phyloP scores from a whole-genome alignment of 2,797 vertebrate genomes.

The Crocodylus rhombifer region DNA sequence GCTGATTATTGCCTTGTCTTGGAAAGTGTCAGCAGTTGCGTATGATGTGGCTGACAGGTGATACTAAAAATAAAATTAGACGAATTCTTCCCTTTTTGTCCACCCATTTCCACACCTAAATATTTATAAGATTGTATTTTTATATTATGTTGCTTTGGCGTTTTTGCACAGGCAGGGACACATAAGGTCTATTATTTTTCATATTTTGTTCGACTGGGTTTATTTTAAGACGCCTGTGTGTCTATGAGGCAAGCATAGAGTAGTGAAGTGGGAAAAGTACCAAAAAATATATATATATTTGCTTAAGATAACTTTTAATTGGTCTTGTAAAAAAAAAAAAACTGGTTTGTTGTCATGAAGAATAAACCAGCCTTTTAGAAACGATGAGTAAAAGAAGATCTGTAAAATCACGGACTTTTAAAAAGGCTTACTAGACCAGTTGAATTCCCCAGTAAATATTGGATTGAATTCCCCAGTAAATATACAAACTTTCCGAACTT shows the following conservation, averaged over 20 bases:
- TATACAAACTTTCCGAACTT: neutral
- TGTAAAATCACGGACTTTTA: slow-evolving; percentile 11
- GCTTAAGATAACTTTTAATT: neutral
- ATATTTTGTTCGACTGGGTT: neutral
- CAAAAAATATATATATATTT: slow-evolving; percentile 10
- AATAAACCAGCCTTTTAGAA: slow-evolving; percentile 18
- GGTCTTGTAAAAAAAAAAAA: slow-evolving; percentile 11
- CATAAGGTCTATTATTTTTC: neutral
- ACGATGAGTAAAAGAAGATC: neutral
- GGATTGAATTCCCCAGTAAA: neutral
- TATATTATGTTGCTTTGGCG: neutral
- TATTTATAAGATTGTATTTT: neutral
- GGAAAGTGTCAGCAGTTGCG: neutral
- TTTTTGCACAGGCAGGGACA: neutral
- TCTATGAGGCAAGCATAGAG: neutral
- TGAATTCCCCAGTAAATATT: neutral
- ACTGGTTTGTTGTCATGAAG: neutral
- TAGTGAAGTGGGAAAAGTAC: neutral
- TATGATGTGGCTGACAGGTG: neutral
- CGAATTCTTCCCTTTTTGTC: neutral
- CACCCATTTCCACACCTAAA: neutral
- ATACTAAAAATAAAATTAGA: neutral
- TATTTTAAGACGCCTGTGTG: neutral
- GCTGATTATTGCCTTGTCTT: neutral
- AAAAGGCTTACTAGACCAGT: neutral